A percentile compares a stretch with the other conserved stretches of the same genome.
phyloP scores from a whole-genome alignment of 2,888 invertebrate species.

The Campopleginae sp. region DNA sequence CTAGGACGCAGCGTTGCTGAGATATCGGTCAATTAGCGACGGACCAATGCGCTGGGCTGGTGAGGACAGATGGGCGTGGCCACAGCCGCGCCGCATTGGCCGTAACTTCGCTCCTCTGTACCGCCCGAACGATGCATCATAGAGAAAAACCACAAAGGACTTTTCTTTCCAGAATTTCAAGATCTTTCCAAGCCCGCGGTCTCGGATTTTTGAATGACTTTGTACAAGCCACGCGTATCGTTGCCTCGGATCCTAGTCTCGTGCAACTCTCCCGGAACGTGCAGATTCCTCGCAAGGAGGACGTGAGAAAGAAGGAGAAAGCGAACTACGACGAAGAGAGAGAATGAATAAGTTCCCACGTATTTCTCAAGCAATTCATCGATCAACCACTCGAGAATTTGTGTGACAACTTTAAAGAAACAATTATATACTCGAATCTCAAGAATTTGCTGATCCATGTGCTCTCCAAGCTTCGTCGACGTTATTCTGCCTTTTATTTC shows the following conservation, averaged over 20 bases:
- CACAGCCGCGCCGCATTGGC: background rate
- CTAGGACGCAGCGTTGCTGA: slow-evolving; percentile 2
- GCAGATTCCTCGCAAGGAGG: background rate
- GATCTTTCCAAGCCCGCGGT: background rate
- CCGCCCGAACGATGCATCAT: background rate
- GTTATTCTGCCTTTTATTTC: background rate
- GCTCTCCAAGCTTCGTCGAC: background rate
- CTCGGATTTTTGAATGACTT: slow-evolving; percentile 4
- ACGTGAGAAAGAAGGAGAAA: slow-evolving; percentile 12
- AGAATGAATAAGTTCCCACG: slow-evolving; percentile 30
- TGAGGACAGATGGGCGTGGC: background rate
- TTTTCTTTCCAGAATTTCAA: background rate
- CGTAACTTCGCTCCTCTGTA: background rate
- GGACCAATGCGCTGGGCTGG: background rate
- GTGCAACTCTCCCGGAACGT: slow-evolving; percentile 5
- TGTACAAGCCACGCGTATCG: background rate
- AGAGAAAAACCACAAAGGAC: background rate
- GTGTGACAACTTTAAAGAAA: background rate
- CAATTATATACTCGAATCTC: background rate
- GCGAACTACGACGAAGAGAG: background rate
- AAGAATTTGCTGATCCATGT: background rate
- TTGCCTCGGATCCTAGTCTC: background rate
- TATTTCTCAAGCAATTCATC: slow-evolving; percentile 7
- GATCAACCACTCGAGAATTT: slow-evolving; percentile 27
- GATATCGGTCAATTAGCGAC: background rate